Evolutionary conservation across 2,113 vertebrate species (phyloP).

Genomic region (Mastomys coucha): DNA sequence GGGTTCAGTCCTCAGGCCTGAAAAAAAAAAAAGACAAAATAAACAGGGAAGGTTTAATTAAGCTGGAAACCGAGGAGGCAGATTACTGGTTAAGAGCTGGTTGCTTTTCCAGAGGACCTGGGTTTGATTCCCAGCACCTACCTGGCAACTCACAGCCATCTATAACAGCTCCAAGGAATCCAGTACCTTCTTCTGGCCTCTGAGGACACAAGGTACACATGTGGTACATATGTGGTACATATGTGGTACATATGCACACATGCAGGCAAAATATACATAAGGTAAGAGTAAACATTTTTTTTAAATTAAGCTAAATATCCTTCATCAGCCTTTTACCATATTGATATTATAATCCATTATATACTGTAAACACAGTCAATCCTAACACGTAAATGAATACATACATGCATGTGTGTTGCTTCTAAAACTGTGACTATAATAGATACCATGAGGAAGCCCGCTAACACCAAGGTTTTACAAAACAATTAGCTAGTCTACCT

Average conservation of each 20-base stretch:
- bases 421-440: not conserved
- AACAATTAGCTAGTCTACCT: conserved; percentile 39
- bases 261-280: not conserved
- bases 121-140: not conserved
- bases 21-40: too few relatives aligned
- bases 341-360: not conserved
- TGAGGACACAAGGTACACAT: not conserved
- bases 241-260: not conserved
- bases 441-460: not conserved
- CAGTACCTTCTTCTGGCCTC: not conserved
- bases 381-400: not conserved
- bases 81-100: not conserved
- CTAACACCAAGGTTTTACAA: conserved; percentile 31
- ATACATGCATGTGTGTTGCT: not conserved
- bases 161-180: not conserved
- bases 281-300: not conserved
- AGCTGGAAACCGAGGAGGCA: not conserved
- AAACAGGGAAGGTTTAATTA: not conserved
- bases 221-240: too few relatives aligned
- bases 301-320: not conserved
- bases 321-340: not conserved
- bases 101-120: not conserved
- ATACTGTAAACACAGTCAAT: not conserved
- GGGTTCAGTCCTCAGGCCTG: too few relatives aligned
- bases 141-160: not conserved